phyloP scores from a whole-genome alignment of 1,140 invertebrate species.

The Papilio dardanus region DNA sequence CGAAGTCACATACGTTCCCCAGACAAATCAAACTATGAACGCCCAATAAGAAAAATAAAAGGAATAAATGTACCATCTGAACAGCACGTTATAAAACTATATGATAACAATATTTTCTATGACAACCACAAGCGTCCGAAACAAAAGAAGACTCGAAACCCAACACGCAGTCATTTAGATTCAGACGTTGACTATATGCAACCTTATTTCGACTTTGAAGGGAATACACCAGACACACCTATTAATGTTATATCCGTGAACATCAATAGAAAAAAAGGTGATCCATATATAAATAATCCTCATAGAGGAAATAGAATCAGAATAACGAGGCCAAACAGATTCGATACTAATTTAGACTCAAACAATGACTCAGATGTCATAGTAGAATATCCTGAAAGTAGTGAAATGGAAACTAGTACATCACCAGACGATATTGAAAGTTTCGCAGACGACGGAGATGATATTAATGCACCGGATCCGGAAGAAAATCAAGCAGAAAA shows the following conservation, averaged over 20 bases:
- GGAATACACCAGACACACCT: neutral
- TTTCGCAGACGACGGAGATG: neutral
- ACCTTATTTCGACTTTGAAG: neutral
- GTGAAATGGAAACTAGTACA: neutral
- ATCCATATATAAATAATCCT: neutral
- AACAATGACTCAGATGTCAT: neutral
- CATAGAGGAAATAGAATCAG: neutral
- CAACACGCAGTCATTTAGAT: neutral
- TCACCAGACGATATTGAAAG: neutral
- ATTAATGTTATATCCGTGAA: conserved; percentile 3
- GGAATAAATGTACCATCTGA: neutral
- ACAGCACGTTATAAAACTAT: neutral
- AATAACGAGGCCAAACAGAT: neutral
- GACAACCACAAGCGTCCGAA: neutral
- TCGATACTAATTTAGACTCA: neutral
- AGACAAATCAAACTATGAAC: neutral
- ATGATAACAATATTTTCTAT: neutral
- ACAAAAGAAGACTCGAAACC: neutral
- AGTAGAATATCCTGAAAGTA: neutral
- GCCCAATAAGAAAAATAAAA: neutral
- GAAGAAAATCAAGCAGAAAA: neutral
- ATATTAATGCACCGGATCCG: neutral
- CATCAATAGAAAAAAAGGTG: neutral
- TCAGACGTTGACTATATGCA: neutral
- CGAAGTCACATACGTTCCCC: neutral